phyloP scores from a whole-genome alignment of 2,888 invertebrate species.

The Mactromeris polynyma region DNA sequence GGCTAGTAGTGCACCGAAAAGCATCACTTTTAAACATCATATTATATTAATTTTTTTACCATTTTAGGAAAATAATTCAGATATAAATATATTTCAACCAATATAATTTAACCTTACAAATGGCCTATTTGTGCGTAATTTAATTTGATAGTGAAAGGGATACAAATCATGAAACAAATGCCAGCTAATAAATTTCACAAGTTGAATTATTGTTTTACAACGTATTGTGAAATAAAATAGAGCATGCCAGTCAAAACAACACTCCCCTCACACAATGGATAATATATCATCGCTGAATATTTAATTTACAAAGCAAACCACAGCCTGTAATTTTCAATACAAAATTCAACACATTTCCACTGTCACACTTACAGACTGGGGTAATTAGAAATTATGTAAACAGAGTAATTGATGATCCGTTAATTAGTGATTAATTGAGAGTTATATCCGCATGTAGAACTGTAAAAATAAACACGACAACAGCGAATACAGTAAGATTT shows the following conservation, averaged over 20 bases:
- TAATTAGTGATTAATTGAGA: neutral
- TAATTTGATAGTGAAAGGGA: neutral
- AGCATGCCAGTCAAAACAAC: neutral
- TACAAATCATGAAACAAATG: neutral
- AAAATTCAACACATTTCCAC: neutral
- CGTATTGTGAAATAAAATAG: neutral
- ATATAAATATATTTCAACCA: no score
- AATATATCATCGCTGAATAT: neutral
- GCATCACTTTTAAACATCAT: neutral
- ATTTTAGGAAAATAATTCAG: neutral
- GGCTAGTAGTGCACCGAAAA: no score
- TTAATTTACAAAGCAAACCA: neutral
- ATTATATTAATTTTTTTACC: neutral
- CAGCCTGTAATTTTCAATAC: neutral
- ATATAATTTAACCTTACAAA: no score
- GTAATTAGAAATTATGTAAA: neutral
- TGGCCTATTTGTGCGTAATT: no score
- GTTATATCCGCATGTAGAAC: neutral
- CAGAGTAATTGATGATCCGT: neutral
- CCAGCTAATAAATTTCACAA: neutral
- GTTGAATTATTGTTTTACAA: neutral
- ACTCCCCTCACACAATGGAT: neutral
- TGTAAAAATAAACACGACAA: neutral
- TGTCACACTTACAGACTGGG: neutral
- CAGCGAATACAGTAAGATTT: no score